A percentile compares a stretch with the other conserved stretches of the same genome.
These are phyloP conservation scores for Scaptomyza caliginosa DNA, from an alignment of 2,888 invertebrate genomes.

Conservation along the genomic window DNA sequence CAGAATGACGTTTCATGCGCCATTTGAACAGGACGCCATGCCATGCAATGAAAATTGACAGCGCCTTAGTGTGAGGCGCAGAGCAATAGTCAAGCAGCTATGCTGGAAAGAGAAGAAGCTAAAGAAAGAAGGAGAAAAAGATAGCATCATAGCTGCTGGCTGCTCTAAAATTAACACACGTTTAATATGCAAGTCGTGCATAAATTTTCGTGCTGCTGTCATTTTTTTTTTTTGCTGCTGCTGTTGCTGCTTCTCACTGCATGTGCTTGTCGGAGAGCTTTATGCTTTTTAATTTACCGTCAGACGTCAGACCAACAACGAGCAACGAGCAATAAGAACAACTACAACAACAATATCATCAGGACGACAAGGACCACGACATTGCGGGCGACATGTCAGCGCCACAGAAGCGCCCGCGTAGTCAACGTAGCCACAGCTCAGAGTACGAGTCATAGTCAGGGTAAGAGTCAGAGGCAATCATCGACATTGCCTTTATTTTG, in stretches of 20 bases:
- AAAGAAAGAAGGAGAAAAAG: background rate
- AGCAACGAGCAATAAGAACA: constrained; percentile 5
- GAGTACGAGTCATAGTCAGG: constrained; percentile 18
- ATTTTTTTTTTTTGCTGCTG: constrained; percentile 20
- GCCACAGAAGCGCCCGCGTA: constrained; percentile 46
- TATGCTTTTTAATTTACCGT: constrained; percentile 78
- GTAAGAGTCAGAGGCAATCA: constrained; percentile 36
- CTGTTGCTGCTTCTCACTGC: constrained; percentile 20
- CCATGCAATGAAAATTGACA: constrained; percentile 60
- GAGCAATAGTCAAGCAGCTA: constrained; percentile 29
- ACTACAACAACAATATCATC: constrained; percentile 17
- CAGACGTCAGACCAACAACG: constrained; percentile 62
- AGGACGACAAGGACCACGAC: constrained; percentile 59
- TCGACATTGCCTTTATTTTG: constrained; percentile 30
- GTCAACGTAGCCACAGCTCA: constrained; percentile 9
- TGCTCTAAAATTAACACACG: constrained; percentile 79
- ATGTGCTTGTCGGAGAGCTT: constrained; percentile 50
- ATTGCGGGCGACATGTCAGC: constrained; percentile 72
- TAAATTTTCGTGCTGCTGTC: constrained; percentile 59
- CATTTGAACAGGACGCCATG: constrained; percentile 52
- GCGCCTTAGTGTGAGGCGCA: constrained; percentile 51
- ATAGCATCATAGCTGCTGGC: constrained; percentile 38
- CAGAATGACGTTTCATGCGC: constrained; percentile 60
- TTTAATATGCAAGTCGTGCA: constrained; percentile 80
- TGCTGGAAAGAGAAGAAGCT: background rate